These are phyloP conservation scores for Cirrhinus molitorella DNA, from an alignment of 2,797 vertebrate species.

Conservation along the genomic window DNA sequence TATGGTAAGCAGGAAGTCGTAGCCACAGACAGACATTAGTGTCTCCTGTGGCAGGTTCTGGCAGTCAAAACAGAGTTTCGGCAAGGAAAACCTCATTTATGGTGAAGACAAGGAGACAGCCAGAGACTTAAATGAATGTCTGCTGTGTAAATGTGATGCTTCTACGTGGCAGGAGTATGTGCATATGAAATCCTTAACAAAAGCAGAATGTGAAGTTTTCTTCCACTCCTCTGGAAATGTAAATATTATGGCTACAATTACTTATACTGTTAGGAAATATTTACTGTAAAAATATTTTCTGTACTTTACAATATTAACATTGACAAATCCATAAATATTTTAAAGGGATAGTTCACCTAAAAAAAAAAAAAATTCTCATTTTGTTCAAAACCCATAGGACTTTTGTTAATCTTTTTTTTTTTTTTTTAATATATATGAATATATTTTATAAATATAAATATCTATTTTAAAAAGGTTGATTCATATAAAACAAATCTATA, in stretches of 20 bases:
- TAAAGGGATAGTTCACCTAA: background rate
- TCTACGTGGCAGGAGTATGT: constrained; percentile 57
- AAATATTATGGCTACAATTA: background rate
- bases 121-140: constrained; percentile 60
- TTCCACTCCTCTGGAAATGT: background rate
- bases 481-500: too few relatives aligned
- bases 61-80: constrained; percentile 63
- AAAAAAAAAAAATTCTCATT: background rate
- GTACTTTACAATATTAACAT: background rate
- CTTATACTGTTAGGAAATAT: background rate
- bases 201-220: constrained; percentile 14
- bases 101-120: constrained; percentile 57
- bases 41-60: constrained; percentile 59
- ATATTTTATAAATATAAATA: too few relatives aligned
- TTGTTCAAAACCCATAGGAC: background rate
- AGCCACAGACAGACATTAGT: constrained; percentile 61
- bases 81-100: constrained; percentile 64
- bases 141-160: constrained; percentile 59
- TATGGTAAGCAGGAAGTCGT: constrained; percentile 58
- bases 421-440: too few relatives aligned
- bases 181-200: constrained; percentile 24
- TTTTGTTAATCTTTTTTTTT: background rate
- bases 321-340: background rate
- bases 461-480: too few relatives aligned
- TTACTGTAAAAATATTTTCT: background rate